Base-by-base conservation (phyloP, 92 coral and sea anemone species). In the Paramuricea clavata region DNA sequence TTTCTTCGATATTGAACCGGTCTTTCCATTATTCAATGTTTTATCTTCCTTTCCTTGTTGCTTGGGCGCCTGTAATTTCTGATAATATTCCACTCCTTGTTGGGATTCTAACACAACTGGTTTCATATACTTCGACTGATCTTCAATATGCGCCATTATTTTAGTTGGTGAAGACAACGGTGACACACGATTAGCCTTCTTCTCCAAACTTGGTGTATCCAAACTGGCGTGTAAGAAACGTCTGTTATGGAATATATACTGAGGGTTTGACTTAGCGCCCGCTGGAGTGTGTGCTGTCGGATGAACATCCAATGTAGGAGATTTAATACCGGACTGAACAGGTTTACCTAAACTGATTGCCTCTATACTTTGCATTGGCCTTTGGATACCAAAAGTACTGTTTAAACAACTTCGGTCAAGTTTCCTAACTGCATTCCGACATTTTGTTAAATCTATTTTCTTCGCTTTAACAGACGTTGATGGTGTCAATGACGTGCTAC, bases 81-180 rank as follows among this genome's bases (percentile, higher is more conserved):
- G 76, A 41, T 41, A 61, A 69, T 33, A 23, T 0, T 65, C 81
- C 77, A 78, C 52, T 59, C 74, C 8, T 75, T 35, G 26, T 27
- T 61, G 33, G 52, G 85, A 47, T 72, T 33, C 41, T 33, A 61
- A 64, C 32, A 91, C 52, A 64, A 93, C 81, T 33, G 87, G 56
- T 2, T 93, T 89, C 72, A 93, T 71, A 57, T 36, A 71, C 35
- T 60, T 77, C 16, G 94, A 71, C 67, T 88, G 94, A 13, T 85
- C 87, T 43, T 92, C 76, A 62, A 93, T 34, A 64, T 93, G 88
- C 49, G 76, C 83, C 28, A 91, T 47, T 52, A 93, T 78, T 70
- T 93, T 91, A 35, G 64, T 76, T 23, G 96, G 94, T 57, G 96
- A 93, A 1, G 89, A 82, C 69, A 85, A 62, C 21, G 96, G 96